Base-by-base conservation (phyloP, 2,888 invertebrate species). In the Coleophora deauratella region DNA sequence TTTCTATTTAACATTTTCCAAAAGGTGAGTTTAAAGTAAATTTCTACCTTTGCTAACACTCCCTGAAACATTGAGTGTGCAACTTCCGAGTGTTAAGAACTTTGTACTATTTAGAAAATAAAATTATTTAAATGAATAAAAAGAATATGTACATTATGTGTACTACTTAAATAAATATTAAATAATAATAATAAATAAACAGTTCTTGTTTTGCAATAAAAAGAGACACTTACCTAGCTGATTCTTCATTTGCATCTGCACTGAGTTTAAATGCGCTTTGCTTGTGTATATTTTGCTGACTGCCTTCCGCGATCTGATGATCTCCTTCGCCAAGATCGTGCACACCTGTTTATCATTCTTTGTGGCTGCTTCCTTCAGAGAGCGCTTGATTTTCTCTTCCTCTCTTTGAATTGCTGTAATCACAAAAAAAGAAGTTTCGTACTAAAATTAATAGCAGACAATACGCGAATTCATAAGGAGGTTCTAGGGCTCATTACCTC, bases 221-320 rank as follows among this genome's bases (percentile, higher is more conserved):
- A n/a, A n/a, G n/a, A n/a, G n/a, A n/a, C n/a, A 27, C 13, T 56
- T 84, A 95, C 96, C 93, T 57, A 98, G 80, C 75, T 99, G 99
- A 72, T 98, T 97, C 75, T 98, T 97, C 98, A 99, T 99, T 81
- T 97, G 96, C 86, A 98, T 87, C 56, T 96, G 93, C 9, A 99
- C 94, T 0, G 98, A 99, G 73, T 97, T 99, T 13, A 99, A 87
- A 63, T 99, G 98, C 7, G 99, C 98, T 82, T 99, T 99, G 9
- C 98, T 96, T 0, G 96, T 94, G 71, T 98, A 93, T 52, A 99
- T 93, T 77, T 97, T 96, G 62, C 89, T 92, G 28, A 96, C 89
- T 0, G 98, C 93, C 77, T 95, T 96, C 40, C 96, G 87, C 0
- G 98, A 94, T 47, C 93, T 82, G 30, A 98, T 89, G 35, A 99